Base-by-base conservation (phyloP, 2,113 vertebrate species). In the Morone saxatilis region DNA sequence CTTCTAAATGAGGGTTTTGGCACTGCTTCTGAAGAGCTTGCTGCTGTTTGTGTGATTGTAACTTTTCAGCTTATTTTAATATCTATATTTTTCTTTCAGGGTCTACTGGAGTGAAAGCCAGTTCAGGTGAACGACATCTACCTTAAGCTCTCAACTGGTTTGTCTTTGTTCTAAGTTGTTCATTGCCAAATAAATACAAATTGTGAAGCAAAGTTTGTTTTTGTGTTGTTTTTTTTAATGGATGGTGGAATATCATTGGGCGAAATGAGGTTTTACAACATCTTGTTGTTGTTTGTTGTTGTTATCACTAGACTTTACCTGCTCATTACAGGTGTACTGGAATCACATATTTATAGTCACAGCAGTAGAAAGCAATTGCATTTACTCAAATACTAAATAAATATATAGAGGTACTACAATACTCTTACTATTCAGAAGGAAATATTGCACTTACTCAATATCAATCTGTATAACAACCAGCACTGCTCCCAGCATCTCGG, bases 1-100 rank as follows among this genome's bases (percentile, higher is more conserved):
- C 0, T 40, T 60, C 0, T 70, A 31, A 89, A 57, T 96, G 95
- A 96, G 95, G 94, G 95, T 93, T 61, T 78, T 72, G 78, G 53
- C 69, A 1, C 54, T 40, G 1, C 1, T 19, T 3, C 1, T 31
- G 1, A 45, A 68, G 5, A 38, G 0, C 1, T 1, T 63, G 14
- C 8, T 80, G 19, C 25, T 16, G 17, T 5, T 6, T 45, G 20
- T 57, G 19, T 83, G 45, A 16, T 0, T n/a, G 0, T 67, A 6
- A 50, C 5, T 48, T 13, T 25, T 43, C 0, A 61, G 1, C n/a
- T 51, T 0, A 22, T 0, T 1, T 40, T 41, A 63, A 43, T 40
- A 19, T 68, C 38, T 25, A 0, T 2, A 0, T 84, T 86, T 5
- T 74, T 76, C 6, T 87, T 81, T 57, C 84, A 90, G 88, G 69